Percentiles rank a stretch among this genome's conserved stretches.
Evolutionary conservation across 2,888 invertebrate genomes (phyloP).

Genomic region (Trisateles emortualis): DNA sequence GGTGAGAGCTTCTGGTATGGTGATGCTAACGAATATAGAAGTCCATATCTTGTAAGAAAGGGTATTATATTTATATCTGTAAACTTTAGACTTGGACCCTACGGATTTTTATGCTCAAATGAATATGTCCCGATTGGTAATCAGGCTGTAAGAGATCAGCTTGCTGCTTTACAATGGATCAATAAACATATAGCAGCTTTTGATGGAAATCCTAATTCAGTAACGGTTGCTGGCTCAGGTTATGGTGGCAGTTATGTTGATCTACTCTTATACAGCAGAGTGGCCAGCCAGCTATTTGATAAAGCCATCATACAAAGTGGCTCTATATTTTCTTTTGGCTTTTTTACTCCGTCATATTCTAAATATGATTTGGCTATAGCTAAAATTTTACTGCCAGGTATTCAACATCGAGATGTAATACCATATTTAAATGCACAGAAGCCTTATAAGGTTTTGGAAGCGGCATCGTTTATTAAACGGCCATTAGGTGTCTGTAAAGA

Average conservation of each 20-base stretch:
- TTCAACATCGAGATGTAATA: constrained; percentile 56
- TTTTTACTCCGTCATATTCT: constrained; percentile 52
- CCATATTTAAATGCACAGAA: constrained; percentile 41
- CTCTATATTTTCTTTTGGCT: constrained; percentile 50
- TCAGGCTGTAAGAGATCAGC: constrained; percentile 71
- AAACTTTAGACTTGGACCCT: constrained; percentile 71
- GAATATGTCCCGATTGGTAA: constrained; percentile 59
- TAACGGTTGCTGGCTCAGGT: constrained; percentile 71
- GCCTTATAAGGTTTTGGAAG: constrained; percentile 21
- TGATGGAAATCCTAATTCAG: constrained; percentile 60
- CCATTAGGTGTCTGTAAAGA: constrained; percentile 57
- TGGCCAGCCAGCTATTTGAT: constrained; percentile 54
- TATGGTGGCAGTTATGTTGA: constrained; percentile 68
- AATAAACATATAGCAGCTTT: constrained; percentile 63
- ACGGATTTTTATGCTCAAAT: constrained; percentile 70
- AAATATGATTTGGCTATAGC: constrained; percentile 57
- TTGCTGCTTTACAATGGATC: constrained; percentile 65
- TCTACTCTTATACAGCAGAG: constrained; percentile 58
- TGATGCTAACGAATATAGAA: constrained; percentile 60
- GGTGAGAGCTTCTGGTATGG: constrained; percentile 70
- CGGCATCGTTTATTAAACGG: constrained; percentile 46
- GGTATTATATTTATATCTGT: constrained; percentile 58
- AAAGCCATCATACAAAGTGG: constrained; percentile 69
- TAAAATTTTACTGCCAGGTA: constrained; percentile 48
- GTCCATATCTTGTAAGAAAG: constrained; percentile 58